Base-by-base conservation (phyloP, 1,140 invertebrate genomes). In the Bombus balteatus region DNA sequence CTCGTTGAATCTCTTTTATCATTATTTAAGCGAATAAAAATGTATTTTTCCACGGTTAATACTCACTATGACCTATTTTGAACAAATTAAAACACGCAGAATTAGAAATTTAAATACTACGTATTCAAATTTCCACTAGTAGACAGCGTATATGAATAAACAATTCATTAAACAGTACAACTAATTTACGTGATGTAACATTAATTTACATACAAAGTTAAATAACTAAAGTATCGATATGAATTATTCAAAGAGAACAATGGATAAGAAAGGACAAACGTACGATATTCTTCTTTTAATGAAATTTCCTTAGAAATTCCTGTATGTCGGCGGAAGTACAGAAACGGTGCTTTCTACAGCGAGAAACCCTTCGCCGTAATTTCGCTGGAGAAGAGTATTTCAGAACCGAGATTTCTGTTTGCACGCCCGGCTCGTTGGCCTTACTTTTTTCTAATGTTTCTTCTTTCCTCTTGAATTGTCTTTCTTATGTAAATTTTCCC, bases 381-480 rank as follows among this genome's bases (percentile, higher is more conserved):
- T 78, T 43, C 22, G 41, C n/a, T n/a, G 1, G 28, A 22, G 10
- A 41, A 65, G n/a, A 78, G 75, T 39, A 39, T 77, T 77, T 65
- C 75, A 62, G 53, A 65, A 77, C 57, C 28, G 75, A 18, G 37
- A 34, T 62, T 77, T 57, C 75, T 73, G 75, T 77, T 62, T 77
- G 75, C 75, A 77, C 34, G 28, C 62, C 57, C 18, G 37, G 9
- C 57, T 65, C 53, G 47, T 28, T 71, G 72, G 28, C 57, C 57
- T 62, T 22, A 32, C 57, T 41, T 77, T 77, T 62, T 65, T 15
- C 28, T 77, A 59, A n/a, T n/a, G 57, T 41, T 77, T 18, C 57
- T 65, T 65, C 53, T 77, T 77, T 65, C 18, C 34, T 65, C 75
- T 15, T 32, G 3, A 65, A 41, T 34, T 39, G 25, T 28, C 75